Conservation (phyloP, 1,140 invertebrate species). For the Phthorimaea operculella region DNA sequence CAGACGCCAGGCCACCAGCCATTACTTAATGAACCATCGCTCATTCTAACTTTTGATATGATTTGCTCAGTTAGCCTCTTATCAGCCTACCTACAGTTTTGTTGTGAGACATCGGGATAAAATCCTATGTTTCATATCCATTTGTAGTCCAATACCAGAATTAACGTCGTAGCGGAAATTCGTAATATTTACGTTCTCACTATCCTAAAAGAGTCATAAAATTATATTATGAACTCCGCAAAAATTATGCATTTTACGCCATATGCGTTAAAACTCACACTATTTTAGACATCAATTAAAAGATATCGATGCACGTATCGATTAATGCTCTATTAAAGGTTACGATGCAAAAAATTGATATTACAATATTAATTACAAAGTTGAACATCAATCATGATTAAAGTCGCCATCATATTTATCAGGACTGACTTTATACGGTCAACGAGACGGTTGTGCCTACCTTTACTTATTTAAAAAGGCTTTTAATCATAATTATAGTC, state of each 20-base stretch:
- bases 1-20: not conserved
- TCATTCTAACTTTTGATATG: slow-evolving; percentile 16
- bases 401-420: not conserved
- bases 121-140: too few species aligned
- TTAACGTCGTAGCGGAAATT: too few species aligned
- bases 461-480: too few species aligned
- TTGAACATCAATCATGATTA: slow-evolving; percentile 5
- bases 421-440: not conserved
- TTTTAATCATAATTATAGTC: too few species aligned
- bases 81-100: too few species aligned
- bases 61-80: too few species aligned
- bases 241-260: slow-evolving; percentile 1
- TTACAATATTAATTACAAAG: slow-evolving; percentile 6
- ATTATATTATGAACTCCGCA: not conserved
- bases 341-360: slow-evolving; percentile 3
- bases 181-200: too few species aligned
- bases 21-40: too few species aligned
- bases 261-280: not conserved
- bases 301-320: slow-evolving; percentile 2
- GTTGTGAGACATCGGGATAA: too few species aligned
- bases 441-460: not conserved
- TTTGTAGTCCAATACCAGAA: too few species aligned
- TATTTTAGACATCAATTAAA: slow-evolving; percentile 6
- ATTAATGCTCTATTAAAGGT: slow-evolving; percentile 4
- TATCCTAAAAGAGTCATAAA: too few species aligned